Evolutionary conservation across 2,113 vertebrate genomes (phyloP).

Genomic region (Bos javanicus): DNA sequence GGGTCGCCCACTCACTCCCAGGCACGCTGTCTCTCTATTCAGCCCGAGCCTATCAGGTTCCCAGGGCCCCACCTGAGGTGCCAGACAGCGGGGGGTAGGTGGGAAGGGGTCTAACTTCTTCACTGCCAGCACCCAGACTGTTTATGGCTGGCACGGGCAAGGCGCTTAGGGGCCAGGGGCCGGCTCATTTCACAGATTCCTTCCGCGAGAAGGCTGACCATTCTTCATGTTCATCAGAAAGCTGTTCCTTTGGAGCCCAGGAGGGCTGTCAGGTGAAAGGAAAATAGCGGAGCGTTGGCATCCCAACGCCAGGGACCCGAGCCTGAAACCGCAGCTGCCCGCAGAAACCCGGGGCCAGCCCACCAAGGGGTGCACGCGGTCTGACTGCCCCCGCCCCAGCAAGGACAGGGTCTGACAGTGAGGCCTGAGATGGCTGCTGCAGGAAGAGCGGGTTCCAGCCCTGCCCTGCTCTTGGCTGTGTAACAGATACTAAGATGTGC

Average conservation of each 20-base stretch:
- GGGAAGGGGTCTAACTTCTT: background rate
- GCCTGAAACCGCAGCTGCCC: background rate
- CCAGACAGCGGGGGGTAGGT: background rate
- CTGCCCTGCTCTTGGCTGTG: background rate
- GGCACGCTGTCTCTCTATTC: background rate
- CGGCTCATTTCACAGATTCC: background rate
- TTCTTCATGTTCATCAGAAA: background rate
- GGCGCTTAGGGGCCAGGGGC: background rate
- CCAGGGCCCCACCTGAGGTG: background rate
- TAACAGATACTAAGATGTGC: background rate
- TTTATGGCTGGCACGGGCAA: background rate
- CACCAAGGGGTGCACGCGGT: rapidly evolving
- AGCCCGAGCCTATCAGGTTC: background rate
- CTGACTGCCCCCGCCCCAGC: background rate
- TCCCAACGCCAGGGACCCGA: rapidly evolving
- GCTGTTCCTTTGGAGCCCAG: background rate
- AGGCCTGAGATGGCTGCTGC: background rate
- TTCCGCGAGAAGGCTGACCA: background rate
- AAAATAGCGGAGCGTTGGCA: background rate
- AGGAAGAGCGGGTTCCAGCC: background rate
- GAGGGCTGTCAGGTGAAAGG: constrained; percentile 8
- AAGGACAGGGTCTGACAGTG: rapidly evolving
- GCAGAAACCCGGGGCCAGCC: rapidly evolving
- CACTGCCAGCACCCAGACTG: background rate
- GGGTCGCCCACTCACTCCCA: rapidly evolving